These are phyloP conservation scores for Drosophila subsilvestris DNA, from an alignment of 2,888 invertebrate genomes.

Conservation along the genomic window DNA sequence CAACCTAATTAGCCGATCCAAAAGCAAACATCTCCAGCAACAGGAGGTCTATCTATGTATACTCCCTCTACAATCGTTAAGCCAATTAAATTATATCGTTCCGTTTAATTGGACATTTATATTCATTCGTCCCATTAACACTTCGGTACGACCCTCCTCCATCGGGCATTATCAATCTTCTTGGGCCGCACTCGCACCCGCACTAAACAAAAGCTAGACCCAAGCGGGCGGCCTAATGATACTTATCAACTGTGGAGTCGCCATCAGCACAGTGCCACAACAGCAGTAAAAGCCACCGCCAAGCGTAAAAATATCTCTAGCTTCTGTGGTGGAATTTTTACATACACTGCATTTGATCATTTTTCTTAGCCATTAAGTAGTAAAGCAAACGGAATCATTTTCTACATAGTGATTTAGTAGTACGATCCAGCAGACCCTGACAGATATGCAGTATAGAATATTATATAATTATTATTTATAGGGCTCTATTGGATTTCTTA, in stretches of 20 bases:
- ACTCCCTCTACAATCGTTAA: neutral
- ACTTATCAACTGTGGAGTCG: slow-evolving; percentile 62
- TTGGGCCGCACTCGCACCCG: slow-evolving; percentile 12
- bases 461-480: no score
- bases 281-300: neutral
- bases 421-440: no score
- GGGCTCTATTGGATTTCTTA: no score
- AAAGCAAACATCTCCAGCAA: slow-evolving; percentile 33
- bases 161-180: slow-evolving; percentile 35
- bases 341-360: neutral
- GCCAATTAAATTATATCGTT: slow-evolving; percentile 35
- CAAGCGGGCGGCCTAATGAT: slow-evolving; percentile 52
- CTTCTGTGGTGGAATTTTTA: neutral
- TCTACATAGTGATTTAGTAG: no score
- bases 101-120: slow-evolving; percentile 38
- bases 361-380: no score
- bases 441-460: no score
- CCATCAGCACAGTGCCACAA: slow-evolving; percentile 21
- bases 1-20: slow-evolving; percentile 56
- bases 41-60: slow-evolving; percentile 12
- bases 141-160: slow-evolving; percentile 24
- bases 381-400: no score
- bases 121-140: slow-evolving; percentile 40
- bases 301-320: neutral
- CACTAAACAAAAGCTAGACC: slow-evolving; percentile 26